A percentile compares a stretch with the other conserved stretches of the same genome.
Conservation (phyloP, 2,888 invertebrate species). For the Lacanobia oleracea region DNA sequence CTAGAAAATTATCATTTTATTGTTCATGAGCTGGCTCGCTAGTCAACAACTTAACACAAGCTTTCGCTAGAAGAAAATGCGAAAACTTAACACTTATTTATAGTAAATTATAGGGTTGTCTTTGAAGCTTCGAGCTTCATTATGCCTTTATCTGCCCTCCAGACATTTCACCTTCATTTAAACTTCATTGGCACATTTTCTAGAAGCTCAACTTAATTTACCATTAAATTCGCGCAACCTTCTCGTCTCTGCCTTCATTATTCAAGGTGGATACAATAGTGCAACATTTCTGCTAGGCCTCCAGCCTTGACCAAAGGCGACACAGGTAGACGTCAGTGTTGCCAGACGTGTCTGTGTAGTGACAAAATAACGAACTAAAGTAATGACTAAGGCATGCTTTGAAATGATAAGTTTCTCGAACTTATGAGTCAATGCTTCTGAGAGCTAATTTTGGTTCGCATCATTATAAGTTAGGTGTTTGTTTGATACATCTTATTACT, state of each 20-base stretch:
- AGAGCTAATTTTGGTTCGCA: slow-evolving; percentile 16
- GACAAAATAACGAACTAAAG: slow-evolving; percentile 27
- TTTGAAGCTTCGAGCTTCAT: slow-evolving; percentile 23
- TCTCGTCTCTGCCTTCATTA: slow-evolving; percentile 18
- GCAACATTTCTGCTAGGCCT: slow-evolving; percentile 33
- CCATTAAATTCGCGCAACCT: slow-evolving; percentile 36
- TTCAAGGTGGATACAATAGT: slow-evolving; percentile 13
- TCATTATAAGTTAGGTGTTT: slow-evolving; percentile 13
- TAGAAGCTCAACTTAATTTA: slow-evolving; percentile 21
- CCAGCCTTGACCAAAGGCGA: slow-evolving; percentile 52
- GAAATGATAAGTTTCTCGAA: slow-evolving; percentile 34
- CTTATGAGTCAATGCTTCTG: slow-evolving; percentile 47
- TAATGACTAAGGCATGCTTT: slow-evolving; percentile 49
- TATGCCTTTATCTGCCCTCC: slow-evolving; percentile 37
- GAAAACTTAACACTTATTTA: background rate
- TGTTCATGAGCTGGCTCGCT: slow-evolving; percentile 14
- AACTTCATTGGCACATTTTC: slow-evolving; percentile 21
- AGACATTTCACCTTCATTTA: slow-evolving; percentile 39
- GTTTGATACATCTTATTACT: background rate
- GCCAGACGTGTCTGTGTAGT: slow-evolving; percentile 49
- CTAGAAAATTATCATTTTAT: slow-evolving; percentile 54
- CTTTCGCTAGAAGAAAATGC: background rate
- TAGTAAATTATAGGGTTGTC: background rate
- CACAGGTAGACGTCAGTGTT: slow-evolving; percentile 21
- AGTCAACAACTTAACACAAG: background rate